A percentile compares a stretch with the other conserved stretches of the same genome.
Conservation (phyloP, 2,797 vertebrate species). For the Cyprinella venusta region DNA sequence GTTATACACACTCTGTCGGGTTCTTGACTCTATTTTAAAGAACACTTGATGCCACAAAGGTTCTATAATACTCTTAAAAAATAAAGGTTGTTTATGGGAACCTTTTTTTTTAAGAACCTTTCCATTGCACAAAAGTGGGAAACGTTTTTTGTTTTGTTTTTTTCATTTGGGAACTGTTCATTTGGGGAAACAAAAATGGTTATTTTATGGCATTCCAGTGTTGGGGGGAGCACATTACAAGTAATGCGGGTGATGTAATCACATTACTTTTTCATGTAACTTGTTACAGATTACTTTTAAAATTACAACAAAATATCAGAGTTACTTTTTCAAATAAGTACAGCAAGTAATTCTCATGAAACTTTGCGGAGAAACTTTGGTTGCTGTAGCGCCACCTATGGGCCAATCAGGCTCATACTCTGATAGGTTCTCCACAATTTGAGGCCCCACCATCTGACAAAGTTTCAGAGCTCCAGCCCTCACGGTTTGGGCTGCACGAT, state of each 20-base stretch:
- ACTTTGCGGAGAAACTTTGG: too few species aligned
- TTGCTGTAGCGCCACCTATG: too few species aligned
- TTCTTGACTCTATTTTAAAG: not conserved
- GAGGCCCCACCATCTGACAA: too few species aligned
- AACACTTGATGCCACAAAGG: not conserved
- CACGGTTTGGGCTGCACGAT: too few species aligned
- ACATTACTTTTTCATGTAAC: not conserved
- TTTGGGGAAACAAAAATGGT: too few species aligned
- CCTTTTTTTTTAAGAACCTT: too few species aligned
- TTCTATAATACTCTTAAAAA: not conserved
- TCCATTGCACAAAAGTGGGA: not conserved
- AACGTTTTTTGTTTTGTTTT: not conserved
- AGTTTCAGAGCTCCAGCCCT: too few species aligned
- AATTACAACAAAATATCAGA: not conserved
- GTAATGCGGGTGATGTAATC: not conserved
- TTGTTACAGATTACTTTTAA: not conserved
- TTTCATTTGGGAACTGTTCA: not conserved
- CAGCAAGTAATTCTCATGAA: too few species aligned
- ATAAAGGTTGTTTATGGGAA: not conserved
- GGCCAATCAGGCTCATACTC: too few species aligned
- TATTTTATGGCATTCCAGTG: not conserved
- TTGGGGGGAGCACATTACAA: not conserved
- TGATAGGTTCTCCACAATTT: too few species aligned
- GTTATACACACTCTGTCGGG: not conserved
- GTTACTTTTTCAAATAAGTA: not conserved